Evolutionary conservation across 2,888 invertebrate species (phyloP), one percentile per base, ranked within the genome.

Genomic region (Bembecia ichneumoniformis): DNA sequence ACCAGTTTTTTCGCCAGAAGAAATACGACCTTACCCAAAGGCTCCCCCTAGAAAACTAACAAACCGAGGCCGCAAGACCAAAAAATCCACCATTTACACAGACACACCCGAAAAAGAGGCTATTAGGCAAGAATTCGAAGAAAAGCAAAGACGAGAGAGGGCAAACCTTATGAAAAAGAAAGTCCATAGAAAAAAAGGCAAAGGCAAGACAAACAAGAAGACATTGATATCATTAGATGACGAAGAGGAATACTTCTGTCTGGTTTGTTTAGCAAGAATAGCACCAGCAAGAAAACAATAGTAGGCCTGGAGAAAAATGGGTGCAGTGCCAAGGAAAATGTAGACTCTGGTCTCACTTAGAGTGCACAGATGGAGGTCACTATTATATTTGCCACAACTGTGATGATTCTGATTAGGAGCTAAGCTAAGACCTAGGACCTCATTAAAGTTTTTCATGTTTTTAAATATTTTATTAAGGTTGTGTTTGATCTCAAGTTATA

Each of bases 81-180:
- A 43, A 45, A 56, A 58, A 46, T 52, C 56, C 43, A 45, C 58
- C 3, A 56, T 62, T 13, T 60, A 56, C 43, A 62, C 59, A 7
- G 60, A 62, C 17, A 60, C 60, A 7, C 59, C 58, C 3, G 57
- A 59, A 50, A 60, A 62, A 47, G 58, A 59, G 46, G 51, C 35
- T 7, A 50, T 58, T 10, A 46, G 52, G 48, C 52, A 50, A 50
- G 58, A 61, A 50, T 16, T 46, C 34, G 56, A 61, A 49, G 47
- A 51, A 45, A 43, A 15, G 7, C 45, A 1, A n/a, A 45, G 16
- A 16, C 1, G 16, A 47, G 44, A 55, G 13, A 49, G 46, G 49
- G 48, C 52, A 36, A 52, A 49, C 48, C 47, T n/a, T 55, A 51
- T 53, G 52, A 50, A 48, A 57, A 52, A 57, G 53, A 51, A 52